Conservation (phyloP, 2,113 vertebrate genomes). For the Balaeniceps rex region DNA sequence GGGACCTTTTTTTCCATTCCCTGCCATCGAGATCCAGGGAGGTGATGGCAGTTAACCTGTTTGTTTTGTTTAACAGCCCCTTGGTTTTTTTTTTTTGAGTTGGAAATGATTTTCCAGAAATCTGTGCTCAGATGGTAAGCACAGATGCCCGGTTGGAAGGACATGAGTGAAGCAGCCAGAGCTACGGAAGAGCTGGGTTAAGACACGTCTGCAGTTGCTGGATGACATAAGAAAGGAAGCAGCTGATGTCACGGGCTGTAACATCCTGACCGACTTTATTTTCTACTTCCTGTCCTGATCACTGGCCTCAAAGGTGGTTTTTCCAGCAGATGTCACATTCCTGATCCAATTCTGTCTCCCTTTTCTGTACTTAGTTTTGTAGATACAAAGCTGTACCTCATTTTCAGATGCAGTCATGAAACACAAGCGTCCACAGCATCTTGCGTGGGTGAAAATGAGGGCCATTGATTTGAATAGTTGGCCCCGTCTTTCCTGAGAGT, state of each 20-base stretch:
- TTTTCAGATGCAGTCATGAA: not conserved
- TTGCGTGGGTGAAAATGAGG: not conserved
- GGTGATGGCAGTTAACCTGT: not conserved
- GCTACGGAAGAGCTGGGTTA: not conserved
- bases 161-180: not conserved
- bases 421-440: not conserved
- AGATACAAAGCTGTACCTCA: not conserved
- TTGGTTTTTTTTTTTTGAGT: not conserved
- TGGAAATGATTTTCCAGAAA: not conserved
- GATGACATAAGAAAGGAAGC: not conserved
- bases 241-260: not conserved
- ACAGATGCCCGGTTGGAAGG: conserved; percentile 2
- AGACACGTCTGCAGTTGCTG: not conserved
- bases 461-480: not conserved
- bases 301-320: not conserved
- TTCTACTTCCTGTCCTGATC: not conserved
- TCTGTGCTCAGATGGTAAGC: conserved; percentile 34
- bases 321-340: not conserved
- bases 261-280: not conserved
- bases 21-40: not conserved
- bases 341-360: not conserved
- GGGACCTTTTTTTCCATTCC: not conserved
- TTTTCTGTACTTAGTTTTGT: not conserved
- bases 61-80: not conserved
- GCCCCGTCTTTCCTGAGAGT: not conserved